Conservation (phyloP, 2,113 vertebrate genomes). For the Takifugu flavidus region DNA sequence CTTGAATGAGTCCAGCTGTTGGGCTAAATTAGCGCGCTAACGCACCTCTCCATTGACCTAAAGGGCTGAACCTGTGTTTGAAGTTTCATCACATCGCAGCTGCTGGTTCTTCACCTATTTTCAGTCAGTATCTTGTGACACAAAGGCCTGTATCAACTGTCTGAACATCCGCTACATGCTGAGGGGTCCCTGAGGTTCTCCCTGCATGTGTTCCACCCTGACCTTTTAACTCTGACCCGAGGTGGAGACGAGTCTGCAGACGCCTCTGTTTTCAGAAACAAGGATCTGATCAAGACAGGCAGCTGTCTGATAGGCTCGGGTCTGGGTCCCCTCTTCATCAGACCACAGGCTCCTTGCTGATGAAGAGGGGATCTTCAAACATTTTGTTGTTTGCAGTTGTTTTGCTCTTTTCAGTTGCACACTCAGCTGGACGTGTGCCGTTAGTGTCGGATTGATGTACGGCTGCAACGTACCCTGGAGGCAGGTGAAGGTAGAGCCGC, state of each 20-base stretch:
- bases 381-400: conserved; percentile 7
- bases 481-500: conserved; percentile 49
- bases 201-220: conserved; percentile 9
- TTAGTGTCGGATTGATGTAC: conserved; percentile 23
- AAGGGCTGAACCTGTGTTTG: no score
- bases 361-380: conserved; percentile 13
- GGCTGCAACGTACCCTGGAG: conserved; percentile 49
- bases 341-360: no score
- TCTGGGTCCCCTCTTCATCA: no score
- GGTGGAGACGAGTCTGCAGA: conserved; percentile 14
- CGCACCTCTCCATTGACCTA: no score
- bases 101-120: background rate
- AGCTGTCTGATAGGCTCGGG: conserved; percentile 8
- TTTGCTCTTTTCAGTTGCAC: conserved; percentile 1
- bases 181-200: conserved; percentile 2
- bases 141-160: background rate
- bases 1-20: no score
- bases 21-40: no score
- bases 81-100: background rate
- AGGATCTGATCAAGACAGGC: conserved; percentile 18
- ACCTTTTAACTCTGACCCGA: conserved; percentile 30
- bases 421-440: conserved; percentile 26
- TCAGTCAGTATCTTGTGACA: no score
- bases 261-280: conserved; percentile 16
- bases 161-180: conserved; percentile 11